These are phyloP conservation scores for Rhopalosiphum nymphaeae DNA, from an alignment of 2,888 invertebrate genomes.

Conservation along the genomic window DNA sequence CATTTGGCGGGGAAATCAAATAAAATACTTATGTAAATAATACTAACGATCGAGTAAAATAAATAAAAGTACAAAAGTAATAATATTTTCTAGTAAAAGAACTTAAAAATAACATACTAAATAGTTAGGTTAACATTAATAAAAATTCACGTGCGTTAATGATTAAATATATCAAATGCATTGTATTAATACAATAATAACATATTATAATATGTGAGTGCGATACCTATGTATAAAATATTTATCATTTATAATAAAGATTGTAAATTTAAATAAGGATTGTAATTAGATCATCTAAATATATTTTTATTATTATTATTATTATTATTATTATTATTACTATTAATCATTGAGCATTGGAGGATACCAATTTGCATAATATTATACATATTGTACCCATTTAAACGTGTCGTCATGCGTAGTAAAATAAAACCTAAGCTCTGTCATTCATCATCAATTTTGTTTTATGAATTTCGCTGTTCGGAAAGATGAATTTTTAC, in stretches of 20 bases:
- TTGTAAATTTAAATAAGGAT: constrained; percentile 37
- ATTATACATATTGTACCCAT: neutral
- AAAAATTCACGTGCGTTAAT: constrained; percentile 50
- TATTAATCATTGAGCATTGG: constrained; percentile 37
- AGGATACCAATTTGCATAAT: constrained; percentile 32
- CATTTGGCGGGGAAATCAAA: constrained; percentile 14
- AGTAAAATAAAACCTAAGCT: neutral
- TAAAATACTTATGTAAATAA: constrained; percentile 50
- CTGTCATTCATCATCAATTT: neutral
- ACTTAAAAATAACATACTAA: constrained; percentile 38
- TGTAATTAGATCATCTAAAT: constrained; percentile 44
- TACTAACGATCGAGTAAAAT: constrained; percentile 39
- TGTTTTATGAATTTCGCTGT: neutral
- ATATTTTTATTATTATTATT: constrained; percentile 2
- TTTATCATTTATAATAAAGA: constrained; percentile 35
- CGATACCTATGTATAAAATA: constrained; percentile 47
- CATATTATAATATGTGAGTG: constrained; percentile 37
- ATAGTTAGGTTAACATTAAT: constrained; percentile 13
- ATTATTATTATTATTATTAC: constrained; percentile 7
- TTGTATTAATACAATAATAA: neutral
- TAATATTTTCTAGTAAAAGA: constrained; percentile 28
- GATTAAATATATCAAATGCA: constrained; percentile 17
- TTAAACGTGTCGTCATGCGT: neutral
- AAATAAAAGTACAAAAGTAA: constrained; percentile 43
- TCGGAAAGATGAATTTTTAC: neutral